Evolutionary conservation across 2,797 vertebrate genomes (phyloP).

Genomic region (Margarornis squamiger): DNA sequence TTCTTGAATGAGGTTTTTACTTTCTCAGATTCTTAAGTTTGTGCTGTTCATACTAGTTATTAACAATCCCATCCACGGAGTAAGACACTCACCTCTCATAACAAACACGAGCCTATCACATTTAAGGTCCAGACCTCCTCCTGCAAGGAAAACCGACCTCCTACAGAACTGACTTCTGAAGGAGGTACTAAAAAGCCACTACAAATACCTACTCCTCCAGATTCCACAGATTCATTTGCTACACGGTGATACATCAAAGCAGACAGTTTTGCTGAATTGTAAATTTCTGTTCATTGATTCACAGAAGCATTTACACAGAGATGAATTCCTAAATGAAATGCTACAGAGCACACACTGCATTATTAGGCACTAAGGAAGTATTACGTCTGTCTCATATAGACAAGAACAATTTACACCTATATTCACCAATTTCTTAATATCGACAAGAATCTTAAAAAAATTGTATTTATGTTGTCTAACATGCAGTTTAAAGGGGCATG

Average conservation of each 20-base stretch:
- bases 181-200: slow-evolving; percentile 9
- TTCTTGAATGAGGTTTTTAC: neutral
- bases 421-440: neutral
- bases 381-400: neutral
- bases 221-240: slow-evolving; percentile 50
- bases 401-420: neutral
- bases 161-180: neutral
- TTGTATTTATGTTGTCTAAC: neutral
- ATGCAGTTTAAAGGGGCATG: neutral
- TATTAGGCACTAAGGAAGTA: neutral
- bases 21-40: neutral
- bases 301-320: slow-evolving; percentile 8
- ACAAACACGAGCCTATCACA: neutral
- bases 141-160: slow-evolving; percentile 16
- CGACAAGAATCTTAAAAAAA: neutral
- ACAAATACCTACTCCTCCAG: slow-evolving; percentile 38
- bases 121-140: neutral
- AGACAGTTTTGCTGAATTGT: slow-evolving; percentile 44
- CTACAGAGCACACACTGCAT: neutral
- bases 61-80: neutral
- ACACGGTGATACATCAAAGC: slow-evolving; percentile 18
- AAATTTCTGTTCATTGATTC: slow-evolving; percentile 51
- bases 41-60: neutral
- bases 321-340: slow-evolving; percentile 29
- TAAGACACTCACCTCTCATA: slow-evolving; percentile 27